phyloP scores from a whole-genome alignment of 2,113 vertebrate species.

The Nibea coibor region DNA sequence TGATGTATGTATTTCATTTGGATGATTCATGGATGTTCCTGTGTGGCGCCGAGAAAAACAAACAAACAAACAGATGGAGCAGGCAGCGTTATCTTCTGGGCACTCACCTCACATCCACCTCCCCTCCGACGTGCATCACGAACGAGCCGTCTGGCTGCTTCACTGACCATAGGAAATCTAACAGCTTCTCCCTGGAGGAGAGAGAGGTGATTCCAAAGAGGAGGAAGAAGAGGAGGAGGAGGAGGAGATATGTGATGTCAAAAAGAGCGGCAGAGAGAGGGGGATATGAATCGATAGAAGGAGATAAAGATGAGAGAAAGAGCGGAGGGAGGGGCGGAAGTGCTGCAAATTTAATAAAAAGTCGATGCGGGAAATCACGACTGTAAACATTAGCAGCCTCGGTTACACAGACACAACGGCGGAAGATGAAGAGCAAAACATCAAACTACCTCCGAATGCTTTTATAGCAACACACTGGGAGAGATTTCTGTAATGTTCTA shows the following conservation, averaged over 20 bases:
- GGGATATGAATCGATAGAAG: background rate
- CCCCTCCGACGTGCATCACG: conserved; percentile 95
- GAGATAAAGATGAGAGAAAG: background rate
- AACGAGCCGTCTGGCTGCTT: conserved; percentile 97
- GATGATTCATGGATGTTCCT: background rate
- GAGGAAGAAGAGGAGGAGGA: background rate
- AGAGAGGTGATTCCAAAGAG: too few relatives aligned
- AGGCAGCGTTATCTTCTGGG: background rate
- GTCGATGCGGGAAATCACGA: conserved; percentile 13
- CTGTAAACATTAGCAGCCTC: background rate
- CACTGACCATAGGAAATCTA: conserved; percentile 90
- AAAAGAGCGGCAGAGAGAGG: background rate
- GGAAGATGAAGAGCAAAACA: background rate
- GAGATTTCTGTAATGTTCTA: background rate
- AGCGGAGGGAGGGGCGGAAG: background rate
- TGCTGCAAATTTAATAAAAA: conserved; percentile 25
- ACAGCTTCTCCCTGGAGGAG: conserved; percentile 90
- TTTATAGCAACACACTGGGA: background rate
- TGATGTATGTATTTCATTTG: background rate
- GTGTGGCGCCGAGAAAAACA: too few relatives aligned
- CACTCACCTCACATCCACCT: conserved; percentile 96
- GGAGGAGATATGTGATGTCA: background rate
- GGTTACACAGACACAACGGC: background rate
- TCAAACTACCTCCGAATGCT: background rate
- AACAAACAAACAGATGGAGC: background rate